phyloP scores from a whole-genome alignment of 2,888 invertebrate species.

The Sycophila texana region DNA sequence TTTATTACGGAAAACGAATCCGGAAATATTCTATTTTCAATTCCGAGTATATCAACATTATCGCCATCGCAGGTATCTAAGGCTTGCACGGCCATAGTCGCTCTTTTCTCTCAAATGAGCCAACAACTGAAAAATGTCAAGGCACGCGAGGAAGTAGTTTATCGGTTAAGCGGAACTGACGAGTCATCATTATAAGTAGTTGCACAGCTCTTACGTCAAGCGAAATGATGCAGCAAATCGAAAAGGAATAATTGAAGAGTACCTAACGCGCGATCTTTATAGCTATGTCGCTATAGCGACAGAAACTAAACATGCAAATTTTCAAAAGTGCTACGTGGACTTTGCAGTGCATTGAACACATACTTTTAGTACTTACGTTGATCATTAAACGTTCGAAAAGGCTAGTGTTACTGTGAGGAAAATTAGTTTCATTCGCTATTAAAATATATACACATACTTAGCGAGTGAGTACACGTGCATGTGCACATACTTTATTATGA shows the following conservation, averaged over 20 bases:
- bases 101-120: background rate
- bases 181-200: background rate
- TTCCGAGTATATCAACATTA: too few relatives aligned
- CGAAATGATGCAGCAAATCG: too few relatives aligned
- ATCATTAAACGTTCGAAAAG: too few relatives aligned
- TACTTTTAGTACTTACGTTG: too few relatives aligned
- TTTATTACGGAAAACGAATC: conserved; percentile 2
- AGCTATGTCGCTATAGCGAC: background rate
- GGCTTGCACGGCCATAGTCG: background rate
- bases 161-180: background rate
- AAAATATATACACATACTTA: too few relatives aligned
- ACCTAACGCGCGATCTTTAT: too few relatives aligned
- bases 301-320: background rate
- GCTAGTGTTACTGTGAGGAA: too few relatives aligned
- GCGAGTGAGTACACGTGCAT: too few relatives aligned
- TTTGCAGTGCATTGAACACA: too few relatives aligned
- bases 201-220: too few relatives aligned
- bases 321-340: background rate
- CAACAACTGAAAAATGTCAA: background rate
- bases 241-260: background rate
- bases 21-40: conserved; percentile 12
- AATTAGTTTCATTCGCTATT: too few relatives aligned
- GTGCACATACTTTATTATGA: too few relatives aligned
- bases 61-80: background rate
- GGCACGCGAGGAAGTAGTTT: background rate